Evolutionary conservation across 2,797 vertebrate species (phyloP).

Genomic region (Myioborus melanocephalus): DNA sequence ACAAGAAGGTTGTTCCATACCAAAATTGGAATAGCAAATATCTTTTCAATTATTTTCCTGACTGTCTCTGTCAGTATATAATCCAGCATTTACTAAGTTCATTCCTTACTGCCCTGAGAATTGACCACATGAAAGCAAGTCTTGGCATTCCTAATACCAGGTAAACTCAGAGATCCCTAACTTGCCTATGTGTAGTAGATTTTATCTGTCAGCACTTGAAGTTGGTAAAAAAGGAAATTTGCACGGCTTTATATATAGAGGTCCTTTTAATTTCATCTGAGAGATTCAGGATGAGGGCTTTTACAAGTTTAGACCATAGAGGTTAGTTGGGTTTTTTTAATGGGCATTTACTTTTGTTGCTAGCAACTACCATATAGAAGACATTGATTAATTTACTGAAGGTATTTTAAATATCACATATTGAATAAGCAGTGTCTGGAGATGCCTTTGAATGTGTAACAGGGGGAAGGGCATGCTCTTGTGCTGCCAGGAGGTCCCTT

Average conservation of each 20-base stretch:
- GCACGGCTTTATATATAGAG: not conserved
- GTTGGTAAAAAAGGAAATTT: not conserved
- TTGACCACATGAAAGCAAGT: not conserved
- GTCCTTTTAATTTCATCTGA: not conserved
- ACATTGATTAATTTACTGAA: not conserved
- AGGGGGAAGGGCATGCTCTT: fast-evolving
- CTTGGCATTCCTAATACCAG: not conserved
- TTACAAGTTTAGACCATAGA: not conserved
- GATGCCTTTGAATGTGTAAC: not conserved
- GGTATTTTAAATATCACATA: not conserved
- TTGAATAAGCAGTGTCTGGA: not conserved
- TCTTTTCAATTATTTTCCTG: not conserved
- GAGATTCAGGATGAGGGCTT: not conserved
- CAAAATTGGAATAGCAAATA: not conserved
- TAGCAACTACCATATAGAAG: not conserved
- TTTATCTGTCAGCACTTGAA: not conserved
- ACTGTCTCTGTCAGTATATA: not conserved
- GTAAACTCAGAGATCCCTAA: not conserved
- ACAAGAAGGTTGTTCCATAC: not conserved
- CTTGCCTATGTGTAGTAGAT: not conserved
- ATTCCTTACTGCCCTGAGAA: not conserved
- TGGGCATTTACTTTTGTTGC: not conserved
- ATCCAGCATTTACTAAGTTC: not conserved
- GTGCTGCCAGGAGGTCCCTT: not conserved
- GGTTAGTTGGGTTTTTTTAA: not conserved